Percentiles rank a stretch among this genome's conserved stretches.
Evolutionary conservation across 2,113 vertebrate genomes (phyloP).

Genomic region (Tachysurus fulvidraco): DNA sequence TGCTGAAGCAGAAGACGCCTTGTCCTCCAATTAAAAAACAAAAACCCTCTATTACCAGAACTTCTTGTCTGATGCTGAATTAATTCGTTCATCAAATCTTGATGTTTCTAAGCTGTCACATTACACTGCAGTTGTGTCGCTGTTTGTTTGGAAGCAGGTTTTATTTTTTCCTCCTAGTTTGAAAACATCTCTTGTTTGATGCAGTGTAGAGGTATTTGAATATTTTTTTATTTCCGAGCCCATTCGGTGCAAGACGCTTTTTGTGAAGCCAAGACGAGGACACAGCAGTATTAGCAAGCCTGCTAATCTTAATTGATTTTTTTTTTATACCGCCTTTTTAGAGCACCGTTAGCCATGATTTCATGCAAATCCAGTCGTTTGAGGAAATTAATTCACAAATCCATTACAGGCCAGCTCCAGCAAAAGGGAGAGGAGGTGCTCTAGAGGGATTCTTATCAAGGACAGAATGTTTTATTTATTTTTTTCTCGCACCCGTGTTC

Average conservation of each 20-base stretch:
- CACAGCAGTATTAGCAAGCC: conserved; percentile 4
- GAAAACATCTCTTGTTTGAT: neutral
- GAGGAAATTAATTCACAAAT: conserved; percentile 47
- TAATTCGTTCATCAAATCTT: neutral
- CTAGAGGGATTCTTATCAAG: conserved; percentile 30
- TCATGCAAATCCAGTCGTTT: conserved; percentile 48
- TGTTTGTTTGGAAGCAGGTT: neutral
- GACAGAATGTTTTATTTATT: conserved; percentile 41
- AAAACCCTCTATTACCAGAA: no score
- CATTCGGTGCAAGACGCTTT: neutral
- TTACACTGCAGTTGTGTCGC: neutral
- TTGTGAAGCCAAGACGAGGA: neutral
- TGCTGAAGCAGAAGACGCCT: neutral
- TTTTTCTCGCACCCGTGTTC: conserved; percentile 12
- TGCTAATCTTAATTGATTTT: conserved; percentile 47
- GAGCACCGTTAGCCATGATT: conserved; percentile 26
- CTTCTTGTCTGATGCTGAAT: neutral
- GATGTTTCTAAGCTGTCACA: neutral
- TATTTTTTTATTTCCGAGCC: neutral
- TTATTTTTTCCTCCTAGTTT: neutral
- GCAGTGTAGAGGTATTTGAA: neutral
- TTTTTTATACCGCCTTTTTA: conserved; percentile 27
- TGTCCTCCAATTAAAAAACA: neutral
- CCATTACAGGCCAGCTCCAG: conserved; percentile 24
- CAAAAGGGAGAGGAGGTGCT: conserved; percentile 1